Conservation (phyloP, 2,113 vertebrate genomes). For the Hemiprocne comata region DNA sequence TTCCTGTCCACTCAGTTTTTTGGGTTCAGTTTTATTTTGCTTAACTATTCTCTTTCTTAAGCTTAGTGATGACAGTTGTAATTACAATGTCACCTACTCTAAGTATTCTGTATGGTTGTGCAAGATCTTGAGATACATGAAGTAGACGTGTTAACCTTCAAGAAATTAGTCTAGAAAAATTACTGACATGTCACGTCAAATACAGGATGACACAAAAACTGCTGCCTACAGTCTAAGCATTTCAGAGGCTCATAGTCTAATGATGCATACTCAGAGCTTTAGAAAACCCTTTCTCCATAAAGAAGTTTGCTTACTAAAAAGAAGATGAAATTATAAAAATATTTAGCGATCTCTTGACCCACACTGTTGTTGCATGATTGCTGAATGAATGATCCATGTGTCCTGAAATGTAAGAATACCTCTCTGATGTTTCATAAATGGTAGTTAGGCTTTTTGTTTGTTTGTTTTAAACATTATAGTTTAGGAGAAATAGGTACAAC, state of each 20-base stretch:
- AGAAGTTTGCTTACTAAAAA: not conserved
- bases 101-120: not conserved
- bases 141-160: not conserved
- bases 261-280: not conserved
- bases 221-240: not conserved
- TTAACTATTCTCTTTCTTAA: not conserved
- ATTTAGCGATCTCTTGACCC: not conserved
- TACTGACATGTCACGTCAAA: not conserved
- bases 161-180: not conserved
- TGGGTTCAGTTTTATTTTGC: not conserved
- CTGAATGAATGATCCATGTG: not conserved
- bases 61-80: not conserved
- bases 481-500: not conserved
- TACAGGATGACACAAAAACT: not conserved
- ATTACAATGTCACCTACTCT: not conserved
- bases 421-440: not conserved
- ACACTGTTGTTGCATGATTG: not conserved
- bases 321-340: too few relatives aligned
- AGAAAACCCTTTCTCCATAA: not conserved
- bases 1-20: not conserved
- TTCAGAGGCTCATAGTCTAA: not conserved
- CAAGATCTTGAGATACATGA: not conserved
- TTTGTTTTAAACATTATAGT: not conserved
- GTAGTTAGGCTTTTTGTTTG: not conserved
- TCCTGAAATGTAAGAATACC: not conserved